Conservation (phyloP, 2,797 vertebrate genomes). For the Galago senegalensis region DNA sequence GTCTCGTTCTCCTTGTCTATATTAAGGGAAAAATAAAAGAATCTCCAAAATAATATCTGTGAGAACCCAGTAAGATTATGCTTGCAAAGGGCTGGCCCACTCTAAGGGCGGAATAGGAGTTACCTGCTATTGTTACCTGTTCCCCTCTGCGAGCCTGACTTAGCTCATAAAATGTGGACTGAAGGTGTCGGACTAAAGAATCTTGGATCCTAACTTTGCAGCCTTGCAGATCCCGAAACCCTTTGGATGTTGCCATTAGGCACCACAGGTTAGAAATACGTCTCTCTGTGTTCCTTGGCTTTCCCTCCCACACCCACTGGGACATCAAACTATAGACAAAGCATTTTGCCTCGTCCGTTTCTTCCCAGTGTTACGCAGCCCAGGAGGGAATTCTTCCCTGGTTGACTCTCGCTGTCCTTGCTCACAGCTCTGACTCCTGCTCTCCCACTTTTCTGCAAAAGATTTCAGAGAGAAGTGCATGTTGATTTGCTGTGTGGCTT, state of each 20-base stretch:
- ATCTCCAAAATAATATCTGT: background rate
- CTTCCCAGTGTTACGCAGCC: background rate
- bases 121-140: background rate
- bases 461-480: slow-evolving; percentile 86
- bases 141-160: background rate
- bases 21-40: slow-evolving; percentile 19
- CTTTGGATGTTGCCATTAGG: background rate
- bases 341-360: slow-evolving; percentile 52
- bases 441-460: slow-evolving; percentile 78
- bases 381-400: background rate
- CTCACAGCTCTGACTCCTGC: slow-evolving; percentile 69
- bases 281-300: slow-evolving; percentile 25
- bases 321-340: slow-evolving; percentile 66
- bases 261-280: background rate
- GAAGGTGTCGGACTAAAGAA: background rate
- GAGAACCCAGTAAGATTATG: background rate
- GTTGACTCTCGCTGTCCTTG: slow-evolving; percentile 66
- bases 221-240: background rate
- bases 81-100: background rate
- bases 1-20: background rate
- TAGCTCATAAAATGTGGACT: background rate
- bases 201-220: slow-evolving; percentile 1
- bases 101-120: background rate
- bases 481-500: slow-evolving; percentile 87
- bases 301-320: background rate